phyloP scores from a whole-genome alignment of 2,888 invertebrate species.

The Troilus luridus region DNA sequence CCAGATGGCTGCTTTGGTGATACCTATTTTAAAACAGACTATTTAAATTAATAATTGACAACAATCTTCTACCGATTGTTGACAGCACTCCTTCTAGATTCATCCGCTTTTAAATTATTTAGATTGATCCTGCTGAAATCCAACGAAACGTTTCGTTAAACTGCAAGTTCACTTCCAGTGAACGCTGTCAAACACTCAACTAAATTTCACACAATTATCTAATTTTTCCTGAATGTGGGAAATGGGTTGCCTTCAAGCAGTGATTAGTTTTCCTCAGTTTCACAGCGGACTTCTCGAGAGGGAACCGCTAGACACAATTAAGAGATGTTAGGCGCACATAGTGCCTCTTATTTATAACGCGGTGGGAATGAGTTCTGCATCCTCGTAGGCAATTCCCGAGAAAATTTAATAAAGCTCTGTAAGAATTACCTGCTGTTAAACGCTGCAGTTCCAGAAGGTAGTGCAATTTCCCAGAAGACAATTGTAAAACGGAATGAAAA shows the following conservation, averaged over 20 bases:
- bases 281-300: background rate
- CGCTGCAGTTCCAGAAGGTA: background rate
- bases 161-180: background rate
- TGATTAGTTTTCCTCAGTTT: background rate
- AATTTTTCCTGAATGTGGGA: background rate
- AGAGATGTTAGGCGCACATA: background rate
- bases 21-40: too few species aligned
- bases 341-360: background rate
- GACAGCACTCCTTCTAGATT: too few species aligned
- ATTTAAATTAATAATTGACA: too few species aligned
- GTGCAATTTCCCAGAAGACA: background rate
- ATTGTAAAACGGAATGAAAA: background rate
- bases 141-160: too few species aligned
- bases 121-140: too few species aligned
- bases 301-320: constrained; percentile 3
- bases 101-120: too few species aligned
- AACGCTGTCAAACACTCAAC: background rate
- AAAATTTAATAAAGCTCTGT: constrained; percentile 16
- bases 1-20: too few species aligned
- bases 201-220: background rate
- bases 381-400: background rate
- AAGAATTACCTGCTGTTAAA: background rate
- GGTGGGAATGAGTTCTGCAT: constrained; percentile 7
- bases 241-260: background rate
- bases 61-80: too few species aligned